Conservation (phyloP, 1,140 invertebrate genomes). For the Hycleus phaleratus region DNA sequence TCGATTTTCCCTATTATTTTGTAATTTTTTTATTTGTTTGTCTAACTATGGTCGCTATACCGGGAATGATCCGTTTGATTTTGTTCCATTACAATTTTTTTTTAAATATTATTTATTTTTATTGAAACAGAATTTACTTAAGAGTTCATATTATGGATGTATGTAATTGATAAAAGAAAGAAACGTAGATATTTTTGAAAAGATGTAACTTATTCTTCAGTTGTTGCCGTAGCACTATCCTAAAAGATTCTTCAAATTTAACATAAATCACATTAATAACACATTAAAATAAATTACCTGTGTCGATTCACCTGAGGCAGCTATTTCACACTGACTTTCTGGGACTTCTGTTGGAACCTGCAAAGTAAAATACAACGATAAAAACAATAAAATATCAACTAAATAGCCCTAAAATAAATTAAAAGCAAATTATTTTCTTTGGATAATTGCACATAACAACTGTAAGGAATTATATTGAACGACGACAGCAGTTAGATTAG, state of each 20-base stretch:
- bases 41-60: constrained; percentile 26
- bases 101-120: constrained; percentile 9
- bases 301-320: no score
- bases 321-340: constrained; percentile 1
- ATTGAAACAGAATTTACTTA: constrained; percentile 20
- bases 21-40: constrained; percentile 1
- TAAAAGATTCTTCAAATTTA: constrained; percentile 11
- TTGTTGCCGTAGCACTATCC: constrained; percentile 25
- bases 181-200: no score
- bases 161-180: neutral
- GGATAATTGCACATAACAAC: no score
- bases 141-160: neutral
- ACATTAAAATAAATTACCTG: neutral
- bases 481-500: neutral
- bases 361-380: neutral
- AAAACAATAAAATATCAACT: no score
- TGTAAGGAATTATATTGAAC: no score
- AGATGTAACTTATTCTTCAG: constrained; percentile 29
- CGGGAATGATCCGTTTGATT: constrained; percentile 28
- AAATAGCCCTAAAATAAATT: no score
- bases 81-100: no score
- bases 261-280: neutral
- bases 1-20: constrained; percentile 24
- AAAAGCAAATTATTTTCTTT: no score
- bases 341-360: constrained; percentile 16